Conservation (phyloP, 2,888 invertebrate species). For the Parthenolecanium corni region DNA sequence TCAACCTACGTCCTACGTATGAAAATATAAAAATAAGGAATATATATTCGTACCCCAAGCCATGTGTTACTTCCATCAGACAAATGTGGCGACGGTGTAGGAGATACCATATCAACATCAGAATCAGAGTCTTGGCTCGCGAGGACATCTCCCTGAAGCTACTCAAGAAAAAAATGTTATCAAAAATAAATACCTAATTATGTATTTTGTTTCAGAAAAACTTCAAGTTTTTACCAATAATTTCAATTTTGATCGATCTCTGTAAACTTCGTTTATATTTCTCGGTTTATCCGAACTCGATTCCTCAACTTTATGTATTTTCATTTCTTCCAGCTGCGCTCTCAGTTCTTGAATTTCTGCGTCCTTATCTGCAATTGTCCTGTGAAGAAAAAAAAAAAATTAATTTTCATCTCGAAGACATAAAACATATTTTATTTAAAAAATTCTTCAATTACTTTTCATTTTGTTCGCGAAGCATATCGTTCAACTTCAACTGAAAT, state of each 20-base stretch:
- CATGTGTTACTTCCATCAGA: constrained; percentile 20
- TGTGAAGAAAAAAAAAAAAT: neutral
- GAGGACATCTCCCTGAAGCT: constrained; percentile 10
- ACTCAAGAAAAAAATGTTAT: neutral
- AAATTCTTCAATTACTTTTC: constrained; percentile 14
- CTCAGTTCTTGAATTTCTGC: constrained; percentile 12
- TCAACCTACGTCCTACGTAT: too few species aligned
- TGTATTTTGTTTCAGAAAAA: too few species aligned
- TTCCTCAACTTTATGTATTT: constrained; percentile 7
- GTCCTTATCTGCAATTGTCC: constrained; percentile 10
- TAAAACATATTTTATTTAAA: too few species aligned
- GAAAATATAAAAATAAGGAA: neutral
- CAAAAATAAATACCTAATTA: neutral
- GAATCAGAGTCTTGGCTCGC: constrained; percentile 17
- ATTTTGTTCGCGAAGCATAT: constrained; percentile 2
- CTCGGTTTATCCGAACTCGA: neutral
- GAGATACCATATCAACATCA: constrained; percentile 19
- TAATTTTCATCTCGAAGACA: neutral
- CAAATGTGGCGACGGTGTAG: constrained; percentile 11
- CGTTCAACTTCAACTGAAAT: constrained; percentile 6
- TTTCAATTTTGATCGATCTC: constrained; percentile 11
- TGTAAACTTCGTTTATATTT: constrained; percentile 20
- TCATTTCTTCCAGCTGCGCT: constrained; percentile 5
- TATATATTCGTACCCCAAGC: neutral
- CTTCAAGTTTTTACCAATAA: constrained; percentile 4